Evolutionary conservation across 2,797 vertebrate species (phyloP), one percentile per base, ranked within the genome.

Genomic region (Fratercula arctica): DNA sequence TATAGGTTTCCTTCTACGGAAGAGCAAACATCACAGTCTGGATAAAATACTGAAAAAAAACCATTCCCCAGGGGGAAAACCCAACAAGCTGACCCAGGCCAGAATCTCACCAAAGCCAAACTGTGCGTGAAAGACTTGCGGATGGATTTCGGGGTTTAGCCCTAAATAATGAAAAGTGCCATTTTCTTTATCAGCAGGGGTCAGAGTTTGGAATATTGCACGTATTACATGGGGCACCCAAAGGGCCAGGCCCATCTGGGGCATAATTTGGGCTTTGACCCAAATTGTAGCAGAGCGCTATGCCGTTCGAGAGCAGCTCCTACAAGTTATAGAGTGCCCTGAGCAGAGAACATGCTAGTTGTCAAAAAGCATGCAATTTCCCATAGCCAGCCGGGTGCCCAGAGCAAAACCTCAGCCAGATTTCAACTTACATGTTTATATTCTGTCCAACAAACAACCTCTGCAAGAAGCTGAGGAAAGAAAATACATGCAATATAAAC

Each of bases 351-450:
- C 21, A 13, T 25, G 48, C 11, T 43, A 17, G 10, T 43, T 21
- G 51, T 23, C 1, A 2, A 91, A 63, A 37, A 60, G 3, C 24
- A 33, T 20, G 11, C 39, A 70, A 39, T 46, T 64, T 70, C 11
- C 15, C 16, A 51, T 35, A 72, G 83, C 23, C 59, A 78, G 24
- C 14, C 79, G 64, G 56, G 31, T 85, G 35, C 88, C 60, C 11
- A 5, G 31, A 88, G 69, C n/a, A 85, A 56, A 89, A 61, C 72
- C 57, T 82, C 72, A 91, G 74, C 28, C 70, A 70, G 54, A 75
- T 85, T 96, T 86, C 87, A 81, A 19, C 35, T 29, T 79, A 51
- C 76, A 17, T 74, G 90, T 93, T 90, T 93, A 93, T 43, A 59
- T 63, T 90, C 57, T 93, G 72, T 70, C 84, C 64, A 84, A 86